Conservation (phyloP, 2,888 invertebrate genomes). For the Altica lythri region DNA sequence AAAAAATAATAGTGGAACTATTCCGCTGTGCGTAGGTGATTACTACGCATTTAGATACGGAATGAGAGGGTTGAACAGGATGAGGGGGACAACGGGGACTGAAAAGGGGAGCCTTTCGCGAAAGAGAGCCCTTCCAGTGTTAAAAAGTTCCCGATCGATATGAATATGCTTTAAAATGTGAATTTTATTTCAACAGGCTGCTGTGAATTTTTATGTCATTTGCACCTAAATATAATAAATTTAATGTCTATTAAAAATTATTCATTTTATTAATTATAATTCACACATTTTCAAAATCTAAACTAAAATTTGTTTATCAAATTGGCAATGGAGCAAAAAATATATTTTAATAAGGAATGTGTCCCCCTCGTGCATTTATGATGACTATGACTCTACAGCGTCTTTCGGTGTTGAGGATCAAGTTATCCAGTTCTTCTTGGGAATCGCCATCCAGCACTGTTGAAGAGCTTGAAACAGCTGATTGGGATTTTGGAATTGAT, state of each 20-base stretch:
- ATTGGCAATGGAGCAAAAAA: no score
- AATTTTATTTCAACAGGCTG: conserved; percentile 65
- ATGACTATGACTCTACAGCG: no score
- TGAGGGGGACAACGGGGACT: conserved; percentile 28
- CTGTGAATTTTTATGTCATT: conserved; percentile 45
- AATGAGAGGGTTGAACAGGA: conserved; percentile 46
- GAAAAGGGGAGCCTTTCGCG: conserved; percentile 40
- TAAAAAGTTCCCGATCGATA: conserved; percentile 67
- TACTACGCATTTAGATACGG: conserved; percentile 48
- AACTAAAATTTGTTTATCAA: no score
- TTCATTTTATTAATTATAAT: conserved; percentile 3
- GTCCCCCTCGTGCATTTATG: no score
- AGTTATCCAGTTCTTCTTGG: no score
- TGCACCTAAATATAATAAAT: conserved; percentile 44
- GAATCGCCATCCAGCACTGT: no score
- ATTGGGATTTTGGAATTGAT: no score
- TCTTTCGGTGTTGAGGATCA: no score
- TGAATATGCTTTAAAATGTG: conserved; percentile 69
- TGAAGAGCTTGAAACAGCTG: no score
- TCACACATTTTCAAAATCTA: not conserved
- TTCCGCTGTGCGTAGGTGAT: conserved; percentile 46
- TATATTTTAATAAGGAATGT: no score
- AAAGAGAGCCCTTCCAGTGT: conserved; percentile 56
- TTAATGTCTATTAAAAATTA: no score
- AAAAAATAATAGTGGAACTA: conserved; percentile 48